These are phyloP conservation scores for Peromyscus attwateri DNA, from an alignment of 2,797 vertebrate species.

Conservation along the genomic window DNA sequence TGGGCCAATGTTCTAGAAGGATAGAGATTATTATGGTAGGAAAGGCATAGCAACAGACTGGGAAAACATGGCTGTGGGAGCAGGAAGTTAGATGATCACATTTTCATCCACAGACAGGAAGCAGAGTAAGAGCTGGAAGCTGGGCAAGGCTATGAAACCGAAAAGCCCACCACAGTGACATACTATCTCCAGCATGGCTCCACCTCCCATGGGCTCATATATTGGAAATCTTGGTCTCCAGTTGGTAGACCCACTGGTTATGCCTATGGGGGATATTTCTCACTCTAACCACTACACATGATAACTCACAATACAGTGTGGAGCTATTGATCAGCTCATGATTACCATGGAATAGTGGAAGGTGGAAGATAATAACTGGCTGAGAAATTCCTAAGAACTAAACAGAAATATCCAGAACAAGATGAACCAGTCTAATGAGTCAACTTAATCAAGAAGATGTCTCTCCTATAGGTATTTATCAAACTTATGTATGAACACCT, in stretches of 20 bases:
- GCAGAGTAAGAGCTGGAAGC: not conserved
- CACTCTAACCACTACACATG: not conserved
- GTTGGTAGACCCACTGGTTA: not conserved
- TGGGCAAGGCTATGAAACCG: not conserved
- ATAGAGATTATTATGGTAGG: not conserved
- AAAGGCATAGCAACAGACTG: not conserved
- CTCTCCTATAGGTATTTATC: not conserved
- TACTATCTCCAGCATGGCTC: rapidly evolving
- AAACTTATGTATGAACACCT: not conserved
- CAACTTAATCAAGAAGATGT: not conserved
- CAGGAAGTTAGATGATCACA: not conserved
- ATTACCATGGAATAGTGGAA: not conserved
- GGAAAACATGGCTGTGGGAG: not conserved
- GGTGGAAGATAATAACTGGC: not conserved
- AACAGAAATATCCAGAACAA: not conserved
- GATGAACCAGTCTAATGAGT: not conserved
- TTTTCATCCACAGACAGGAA: not conserved
- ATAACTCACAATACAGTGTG: not conserved
- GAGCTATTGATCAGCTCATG: not conserved
- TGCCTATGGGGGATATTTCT: not conserved
- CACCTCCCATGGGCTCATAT: rapidly evolving
- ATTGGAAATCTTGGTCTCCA: not conserved
- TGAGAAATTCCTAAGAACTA: not conserved
- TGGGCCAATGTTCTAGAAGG: not conserved
- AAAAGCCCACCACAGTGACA: not conserved